Conservation (phyloP, 2,797 vertebrate species). For the Coilia nasus region DNA sequence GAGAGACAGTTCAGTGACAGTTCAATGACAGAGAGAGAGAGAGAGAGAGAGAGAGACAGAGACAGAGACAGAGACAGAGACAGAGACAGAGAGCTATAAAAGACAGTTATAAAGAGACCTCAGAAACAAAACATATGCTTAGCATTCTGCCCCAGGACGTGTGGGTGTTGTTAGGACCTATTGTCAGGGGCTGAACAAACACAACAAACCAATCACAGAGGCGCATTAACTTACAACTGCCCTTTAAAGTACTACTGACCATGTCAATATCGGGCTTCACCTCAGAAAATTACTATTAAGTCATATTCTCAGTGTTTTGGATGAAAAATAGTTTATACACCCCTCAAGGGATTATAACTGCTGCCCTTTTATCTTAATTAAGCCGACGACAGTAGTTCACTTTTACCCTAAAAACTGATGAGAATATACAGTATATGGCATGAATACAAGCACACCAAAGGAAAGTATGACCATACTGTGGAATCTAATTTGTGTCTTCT, state of each 20-base stretch:
- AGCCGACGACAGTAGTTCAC: no score
- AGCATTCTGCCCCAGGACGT: background rate
- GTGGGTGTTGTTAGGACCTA: background rate
- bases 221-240: background rate
- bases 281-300: background rate
- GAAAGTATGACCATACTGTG: no score
- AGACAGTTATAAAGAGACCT: background rate
- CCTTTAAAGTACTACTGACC: background rate
- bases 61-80: background rate
- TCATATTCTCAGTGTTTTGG: background rate
- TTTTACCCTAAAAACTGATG: no score
- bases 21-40: conserved; percentile 42
- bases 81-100: background rate
- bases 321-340: background rate
- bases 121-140: background rate
- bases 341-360: no score
- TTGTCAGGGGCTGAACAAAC: background rate
- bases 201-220: background rate
- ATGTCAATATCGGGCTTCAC: background rate
- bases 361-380: no score
- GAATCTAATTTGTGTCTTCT: no score
- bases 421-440: no score
- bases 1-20: conserved; percentile 7
- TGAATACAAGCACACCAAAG: no score
- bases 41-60: conserved; percentile 29